A percentile compares a stretch with the other conserved stretches of the same genome.
phyloP scores from a whole-genome alignment of 2,888 invertebrate species.

The Eulithis testata region DNA sequence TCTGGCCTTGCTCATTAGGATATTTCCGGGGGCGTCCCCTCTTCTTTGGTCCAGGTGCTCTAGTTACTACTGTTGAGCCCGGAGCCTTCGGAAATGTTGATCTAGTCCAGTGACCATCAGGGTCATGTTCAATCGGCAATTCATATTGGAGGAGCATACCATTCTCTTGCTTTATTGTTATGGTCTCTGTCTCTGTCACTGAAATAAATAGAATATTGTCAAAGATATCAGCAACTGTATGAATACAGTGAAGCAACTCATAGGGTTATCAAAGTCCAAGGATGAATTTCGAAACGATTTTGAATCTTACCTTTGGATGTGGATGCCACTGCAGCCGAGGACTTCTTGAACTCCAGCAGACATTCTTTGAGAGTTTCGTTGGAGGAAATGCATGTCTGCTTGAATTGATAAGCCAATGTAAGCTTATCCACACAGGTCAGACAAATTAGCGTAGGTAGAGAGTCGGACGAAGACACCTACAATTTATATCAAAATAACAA shows the following conservation, averaged over 20 bases:
- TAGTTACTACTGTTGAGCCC: constrained; percentile 66
- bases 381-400: constrained; percentile 78
- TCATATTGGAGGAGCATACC: constrained; percentile 79
- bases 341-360: constrained; percentile 75
- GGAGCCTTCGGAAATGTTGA: constrained; percentile 60
- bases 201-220: constrained; percentile 23
- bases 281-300: not conserved
- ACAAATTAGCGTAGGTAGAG: constrained; percentile 79
- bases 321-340: constrained; percentile 63
- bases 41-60: constrained; percentile 70
- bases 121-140: constrained; percentile 78
- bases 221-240: too few relatives aligned
- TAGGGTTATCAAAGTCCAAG: not conserved
- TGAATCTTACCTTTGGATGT: constrained; percentile 59
- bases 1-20: constrained; percentile 77
- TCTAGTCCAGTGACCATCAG: constrained; percentile 70
- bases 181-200: constrained; percentile 73
- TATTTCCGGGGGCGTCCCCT: constrained; percentile 79
- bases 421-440: constrained; percentile 79
- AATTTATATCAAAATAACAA: constrained; percentile 46
- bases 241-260: too few relatives aligned
- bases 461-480: constrained; percentile 76
- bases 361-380: constrained; percentile 81
- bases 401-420: constrained; percentile 79
- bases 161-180: constrained; percentile 83